Percentiles rank a stretch among this genome's conserved stretches.
Evolutionary conservation across 2,888 invertebrate genomes (phyloP).

Genomic region (Pyrocoelia pectoralis): DNA sequence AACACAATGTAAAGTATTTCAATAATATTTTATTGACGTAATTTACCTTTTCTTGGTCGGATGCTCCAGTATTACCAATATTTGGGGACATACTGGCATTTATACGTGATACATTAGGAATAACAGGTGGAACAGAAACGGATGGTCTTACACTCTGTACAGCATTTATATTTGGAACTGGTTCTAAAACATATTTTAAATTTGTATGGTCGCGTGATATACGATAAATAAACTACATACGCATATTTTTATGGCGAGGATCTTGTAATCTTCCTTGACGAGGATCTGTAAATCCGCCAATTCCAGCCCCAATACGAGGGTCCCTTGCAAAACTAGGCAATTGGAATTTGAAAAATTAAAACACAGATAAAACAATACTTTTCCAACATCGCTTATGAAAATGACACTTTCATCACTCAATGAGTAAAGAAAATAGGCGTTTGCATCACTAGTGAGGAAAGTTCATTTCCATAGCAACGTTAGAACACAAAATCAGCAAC

Average conservation of each 20-base stretch:
- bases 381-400: too few species aligned
- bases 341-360: background rate
- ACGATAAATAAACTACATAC: slow-evolving; percentile 49
- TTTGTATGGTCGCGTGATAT: background rate
- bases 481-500: too few species aligned
- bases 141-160: slow-evolving; percentile 42
- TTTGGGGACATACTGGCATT: slow-evolving; percentile 68
- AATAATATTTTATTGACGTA: background rate
- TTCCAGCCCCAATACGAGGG: slow-evolving; percentile 56
- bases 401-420: too few species aligned
- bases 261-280: slow-evolving; percentile 67
- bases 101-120: slow-evolving; percentile 57
- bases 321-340: slow-evolving; percentile 48
- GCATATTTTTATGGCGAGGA: slow-evolving; percentile 68
- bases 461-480: too few species aligned
- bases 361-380: background rate
- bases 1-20: slow-evolving; percentile 43
- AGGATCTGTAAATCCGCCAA: slow-evolving; percentile 63
- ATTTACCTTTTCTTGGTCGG: slow-evolving; percentile 91
- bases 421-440: too few species aligned
- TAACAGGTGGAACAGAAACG: slow-evolving; percentile 49
- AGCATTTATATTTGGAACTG: slow-evolving; percentile 40
- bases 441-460: too few species aligned
- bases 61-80: slow-evolving; percentile 76
- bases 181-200: slow-evolving; percentile 26